These are phyloP conservation scores for Cacajao melanocephalus DNA, from an alignment of 2,797 vertebrate genomes.

Conservation along the genomic window DNA sequence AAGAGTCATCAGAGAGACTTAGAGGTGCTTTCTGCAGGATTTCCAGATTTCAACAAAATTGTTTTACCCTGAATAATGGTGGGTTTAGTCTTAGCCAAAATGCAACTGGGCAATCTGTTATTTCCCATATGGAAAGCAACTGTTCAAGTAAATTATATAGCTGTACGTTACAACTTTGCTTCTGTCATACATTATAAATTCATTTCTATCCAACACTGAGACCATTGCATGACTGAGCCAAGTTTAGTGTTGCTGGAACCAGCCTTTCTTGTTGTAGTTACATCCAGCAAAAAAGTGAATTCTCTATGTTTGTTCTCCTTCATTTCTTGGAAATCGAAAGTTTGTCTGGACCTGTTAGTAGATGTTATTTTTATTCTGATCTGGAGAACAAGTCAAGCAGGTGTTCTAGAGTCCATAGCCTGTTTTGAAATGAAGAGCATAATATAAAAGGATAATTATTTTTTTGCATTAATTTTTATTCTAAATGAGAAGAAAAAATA, in stretches of 20 bases:
- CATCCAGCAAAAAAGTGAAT: not conserved
- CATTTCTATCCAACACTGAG: not conserved
- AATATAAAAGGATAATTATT: not conserved
- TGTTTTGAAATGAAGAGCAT: not conserved
- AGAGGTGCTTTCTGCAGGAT: conserved; percentile 75
- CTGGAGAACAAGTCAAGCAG: not conserved
- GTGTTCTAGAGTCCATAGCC: not conserved
- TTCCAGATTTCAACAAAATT: conserved; percentile 80
- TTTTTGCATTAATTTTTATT: conserved; percentile 37
- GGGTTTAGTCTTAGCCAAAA: conserved; percentile 81
- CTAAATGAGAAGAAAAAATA: not conserved
- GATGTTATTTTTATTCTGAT: not conserved
- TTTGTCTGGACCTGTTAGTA: not conserved
- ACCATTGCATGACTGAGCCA: conserved; percentile 67
- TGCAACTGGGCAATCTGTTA: conserved; percentile 85
- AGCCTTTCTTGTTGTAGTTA: not conserved
- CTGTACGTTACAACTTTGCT: conserved; percentile 76
- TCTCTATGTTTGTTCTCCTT: conserved; percentile 39
- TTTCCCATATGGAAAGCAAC: conserved; percentile 88
- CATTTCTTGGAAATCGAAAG: conserved; percentile 31
- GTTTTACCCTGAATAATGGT: conserved; percentile 78
- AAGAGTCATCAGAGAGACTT: conserved; percentile 63
- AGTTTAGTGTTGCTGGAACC: conserved; percentile 47
- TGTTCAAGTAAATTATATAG: conserved; percentile 80
- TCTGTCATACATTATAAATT: conserved; percentile 70